Evolutionary conservation across 1,140 invertebrate genomes (phyloP).

Genomic region (Sipha flava): DNA sequence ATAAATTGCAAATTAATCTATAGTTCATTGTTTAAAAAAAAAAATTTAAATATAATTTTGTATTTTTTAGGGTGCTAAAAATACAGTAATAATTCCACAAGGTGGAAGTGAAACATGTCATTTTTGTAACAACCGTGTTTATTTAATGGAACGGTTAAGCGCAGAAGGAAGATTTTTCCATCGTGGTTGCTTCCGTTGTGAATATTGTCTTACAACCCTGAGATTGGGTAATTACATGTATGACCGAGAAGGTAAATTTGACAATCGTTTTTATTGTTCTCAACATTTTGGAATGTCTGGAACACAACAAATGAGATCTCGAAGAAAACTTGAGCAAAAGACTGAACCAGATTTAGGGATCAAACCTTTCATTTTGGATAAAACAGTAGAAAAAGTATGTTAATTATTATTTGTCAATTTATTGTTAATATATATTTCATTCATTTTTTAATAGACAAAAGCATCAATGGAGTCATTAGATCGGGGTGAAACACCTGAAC

Average conservation of each 20-base stretch:
- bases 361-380: conserved; percentile 38
- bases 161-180: conserved; percentile 83
- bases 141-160: conserved; percentile 76
- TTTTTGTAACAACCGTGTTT: conserved; percentile 79
- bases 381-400: conserved; percentile 42
- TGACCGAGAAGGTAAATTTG: conserved; percentile 63
- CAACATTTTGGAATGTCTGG: conserved; percentile 65
- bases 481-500: conserved; percentile 61
- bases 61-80: conserved; percentile 50
- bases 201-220: conserved; percentile 61
- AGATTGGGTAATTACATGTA: conserved; percentile 65
- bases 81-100: conserved; percentile 52
- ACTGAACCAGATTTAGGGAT: conserved; percentile 25
- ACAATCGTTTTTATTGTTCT: conserved; percentile 68
- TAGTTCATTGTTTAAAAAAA: too few species aligned
- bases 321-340: conserved; percentile 16
- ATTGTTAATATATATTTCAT: neutral
- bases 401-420: neutral
- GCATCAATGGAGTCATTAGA: conserved; percentile 33
- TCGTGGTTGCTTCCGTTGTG: conserved; percentile 69
- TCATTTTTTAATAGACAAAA: neutral
- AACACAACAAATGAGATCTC: conserved; percentile 44
- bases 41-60: neutral
- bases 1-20: too few species aligned
- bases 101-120: conserved; percentile 70